Percentiles rank a stretch among this genome's conserved stretches.
These are phyloP conservation scores for Mus spicilegus DNA, from an alignment of 2,113 vertebrate species.

Conservation along the genomic window DNA sequence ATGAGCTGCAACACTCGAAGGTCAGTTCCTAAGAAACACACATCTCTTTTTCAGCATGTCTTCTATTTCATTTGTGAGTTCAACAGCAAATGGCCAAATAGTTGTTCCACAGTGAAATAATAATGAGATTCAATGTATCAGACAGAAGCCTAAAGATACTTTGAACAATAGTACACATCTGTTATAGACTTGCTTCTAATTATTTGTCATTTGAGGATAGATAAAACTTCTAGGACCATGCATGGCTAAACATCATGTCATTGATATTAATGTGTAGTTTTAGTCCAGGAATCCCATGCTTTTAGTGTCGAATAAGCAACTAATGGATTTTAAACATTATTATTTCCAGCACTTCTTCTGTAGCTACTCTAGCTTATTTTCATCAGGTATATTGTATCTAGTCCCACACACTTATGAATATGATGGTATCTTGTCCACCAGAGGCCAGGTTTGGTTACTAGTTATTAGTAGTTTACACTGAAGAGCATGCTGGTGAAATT, in stretches of 20 bases:
- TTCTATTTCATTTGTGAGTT: not conserved
- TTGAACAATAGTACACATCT: not conserved
- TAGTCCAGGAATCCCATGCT: not conserved
- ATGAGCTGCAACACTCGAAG: not conserved
- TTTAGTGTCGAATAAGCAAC: not conserved
- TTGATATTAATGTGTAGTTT: not conserved
- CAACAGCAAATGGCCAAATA: not conserved
- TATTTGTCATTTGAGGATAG: not conserved
- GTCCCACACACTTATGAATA: not conserved
- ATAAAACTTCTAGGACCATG: not conserved
- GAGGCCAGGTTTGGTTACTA: not conserved
- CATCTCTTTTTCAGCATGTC: not conserved
- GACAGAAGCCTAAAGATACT: not conserved
- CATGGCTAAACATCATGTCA: not conserved
- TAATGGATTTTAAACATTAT: not conserved
- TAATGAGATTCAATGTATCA: not conserved
- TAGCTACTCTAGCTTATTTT: not conserved
- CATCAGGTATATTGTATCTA: not conserved
- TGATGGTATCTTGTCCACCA: not conserved
- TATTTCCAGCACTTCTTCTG: rapidly evolving
- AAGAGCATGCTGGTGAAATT: not conserved
- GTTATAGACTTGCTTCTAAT: not conserved
- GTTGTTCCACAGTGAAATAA: not conserved
- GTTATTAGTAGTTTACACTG: not conserved
- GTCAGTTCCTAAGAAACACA: not conserved